A percentile compares a stretch with the other conserved stretches of the same genome.
Evolutionary conservation across 2,888 invertebrate species (phyloP).

Genomic region (Fragum sueziense): DNA sequence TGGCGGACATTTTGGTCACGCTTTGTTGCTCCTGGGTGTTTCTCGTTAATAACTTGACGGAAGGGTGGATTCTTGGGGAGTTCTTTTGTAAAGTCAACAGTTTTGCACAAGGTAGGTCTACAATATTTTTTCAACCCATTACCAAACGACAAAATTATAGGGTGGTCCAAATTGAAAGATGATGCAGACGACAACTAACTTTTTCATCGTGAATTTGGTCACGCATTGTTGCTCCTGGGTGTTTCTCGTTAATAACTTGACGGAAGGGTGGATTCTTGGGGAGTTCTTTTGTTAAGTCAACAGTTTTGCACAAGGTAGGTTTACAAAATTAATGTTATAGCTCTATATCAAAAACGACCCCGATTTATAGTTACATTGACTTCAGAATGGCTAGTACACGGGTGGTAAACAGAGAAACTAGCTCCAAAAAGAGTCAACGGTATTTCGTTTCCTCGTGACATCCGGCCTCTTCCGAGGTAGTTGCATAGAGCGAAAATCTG

Average conservation of each 20-base stretch:
- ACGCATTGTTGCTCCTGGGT: conserved; percentile 88
- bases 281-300: conserved; percentile 90
- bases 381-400: no score
- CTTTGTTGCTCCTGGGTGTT: conserved; percentile 89
- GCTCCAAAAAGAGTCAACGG: no score
- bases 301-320: conserved; percentile 89
- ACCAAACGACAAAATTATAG: no score
- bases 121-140: no score
- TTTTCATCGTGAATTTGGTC: conserved; percentile 76
- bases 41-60: conserved; percentile 89
- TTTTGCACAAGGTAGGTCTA: conserved; percentile 87
- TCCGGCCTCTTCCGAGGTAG: no score
- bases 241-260: conserved; percentile 89
- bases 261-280: conserved; percentile 90
- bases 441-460: no score
- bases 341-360: no score
- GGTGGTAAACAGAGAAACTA: no score
- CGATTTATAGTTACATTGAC: no score
- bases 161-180: no score
- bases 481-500: no score
- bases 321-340: no score
- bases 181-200: conserved; percentile 69
- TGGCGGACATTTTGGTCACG: conserved; percentile 77
- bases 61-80: conserved; percentile 89
- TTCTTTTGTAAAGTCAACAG: conserved; percentile 91